A percentile compares a stretch with the other conserved stretches of the same genome.
These are phyloP conservation scores for Drosophila truncata DNA, from an alignment of 1,140 invertebrate species.

Conservation along the genomic window DNA sequence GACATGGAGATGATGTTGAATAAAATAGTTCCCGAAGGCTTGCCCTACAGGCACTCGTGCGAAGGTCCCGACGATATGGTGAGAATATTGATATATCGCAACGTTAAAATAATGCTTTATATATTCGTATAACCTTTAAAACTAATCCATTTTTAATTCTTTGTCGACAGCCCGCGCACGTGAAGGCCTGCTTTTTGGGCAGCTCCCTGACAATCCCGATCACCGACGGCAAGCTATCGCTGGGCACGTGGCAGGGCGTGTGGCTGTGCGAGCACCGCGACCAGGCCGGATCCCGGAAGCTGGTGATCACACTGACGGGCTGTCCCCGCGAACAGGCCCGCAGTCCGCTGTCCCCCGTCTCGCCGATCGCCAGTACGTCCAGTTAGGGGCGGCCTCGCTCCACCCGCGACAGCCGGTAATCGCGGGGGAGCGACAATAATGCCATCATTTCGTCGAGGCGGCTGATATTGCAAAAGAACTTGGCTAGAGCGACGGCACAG, in stretches of 20 bases:
- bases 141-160: neutral
- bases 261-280: conserved; percentile 99
- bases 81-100: too few relatives aligned
- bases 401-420: conserved; percentile 86
- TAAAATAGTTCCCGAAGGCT: conserved; percentile 98
- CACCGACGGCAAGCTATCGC: conserved; percentile 96
- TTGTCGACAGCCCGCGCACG: conserved; percentile 93
- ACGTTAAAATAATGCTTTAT: too few relatives aligned
- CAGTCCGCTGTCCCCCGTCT: conserved; percentile 93
- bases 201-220: conserved; percentile 98
- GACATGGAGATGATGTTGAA: conserved; percentile 99
- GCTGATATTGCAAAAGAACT: conserved; percentile 85
- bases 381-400: conserved; percentile 90
- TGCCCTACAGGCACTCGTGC: conserved; percentile 97
- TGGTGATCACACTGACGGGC: conserved; percentile 96
- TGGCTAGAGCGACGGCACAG: conserved; percentile 81
- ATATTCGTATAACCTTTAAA: neutral
- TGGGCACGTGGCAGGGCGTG: conserved; percentile 98
- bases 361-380: conserved; percentile 94
- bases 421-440: conserved; percentile 86
- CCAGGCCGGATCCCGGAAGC: conserved; percentile 95
- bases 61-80: conserved; percentile 99
- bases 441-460: conserved; percentile 85
- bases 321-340: conserved; percentile 93
- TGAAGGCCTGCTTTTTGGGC: conserved; percentile 98